Conservation (phyloP, 1,140 invertebrate species). For the Drosophila miranda region DNA sequence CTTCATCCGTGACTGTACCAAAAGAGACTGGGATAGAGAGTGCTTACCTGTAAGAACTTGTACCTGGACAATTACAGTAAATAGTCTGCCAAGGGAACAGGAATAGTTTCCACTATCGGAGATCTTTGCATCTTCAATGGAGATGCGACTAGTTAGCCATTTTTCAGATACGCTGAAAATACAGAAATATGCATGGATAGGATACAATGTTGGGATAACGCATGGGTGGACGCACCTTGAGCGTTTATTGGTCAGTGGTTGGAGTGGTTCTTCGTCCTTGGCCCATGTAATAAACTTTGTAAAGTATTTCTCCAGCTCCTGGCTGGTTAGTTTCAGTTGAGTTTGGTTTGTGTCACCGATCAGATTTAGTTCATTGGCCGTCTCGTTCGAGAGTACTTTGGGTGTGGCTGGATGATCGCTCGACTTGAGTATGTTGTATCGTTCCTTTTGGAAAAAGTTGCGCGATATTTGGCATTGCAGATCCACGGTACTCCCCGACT, state of each 20-base stretch:
- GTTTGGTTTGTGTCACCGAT: slow-evolving; percentile 69
- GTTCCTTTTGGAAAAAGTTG: slow-evolving; percentile 75
- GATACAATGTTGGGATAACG: background rate
- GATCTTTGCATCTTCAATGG: slow-evolving; percentile 79
- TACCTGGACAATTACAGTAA: slow-evolving; percentile 81
- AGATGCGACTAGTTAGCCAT: slow-evolving; percentile 77
- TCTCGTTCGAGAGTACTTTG: slow-evolving; percentile 38
- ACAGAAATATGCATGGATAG: too few relatives aligned
- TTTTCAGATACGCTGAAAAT: slow-evolving; percentile 70
- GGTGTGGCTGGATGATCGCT: slow-evolving; percentile 20
- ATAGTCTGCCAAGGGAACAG: slow-evolving; percentile 79
- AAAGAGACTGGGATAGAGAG: too few relatives aligned
- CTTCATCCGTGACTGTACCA: too few relatives aligned
- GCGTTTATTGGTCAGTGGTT: slow-evolving; percentile 54
- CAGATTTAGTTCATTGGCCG: slow-evolving; percentile 58
- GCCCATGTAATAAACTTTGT: slow-evolving; percentile 82
- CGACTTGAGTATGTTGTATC: slow-evolving; percentile 64
- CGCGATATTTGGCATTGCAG: slow-evolving; percentile 85
- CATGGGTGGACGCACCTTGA: slow-evolving; percentile 59
- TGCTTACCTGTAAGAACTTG: slow-evolving; percentile 81
- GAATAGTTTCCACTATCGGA: slow-evolving; percentile 82
- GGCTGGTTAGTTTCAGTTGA: slow-evolving; percentile 73
- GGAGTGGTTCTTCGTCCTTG: slow-evolving; percentile 69
- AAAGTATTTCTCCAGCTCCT: slow-evolving; percentile 80
- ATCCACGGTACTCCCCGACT: slow-evolving; percentile 88